Conservation (phyloP, 2,888 invertebrate genomes). For the Agriopis aurantiaria region DNA sequence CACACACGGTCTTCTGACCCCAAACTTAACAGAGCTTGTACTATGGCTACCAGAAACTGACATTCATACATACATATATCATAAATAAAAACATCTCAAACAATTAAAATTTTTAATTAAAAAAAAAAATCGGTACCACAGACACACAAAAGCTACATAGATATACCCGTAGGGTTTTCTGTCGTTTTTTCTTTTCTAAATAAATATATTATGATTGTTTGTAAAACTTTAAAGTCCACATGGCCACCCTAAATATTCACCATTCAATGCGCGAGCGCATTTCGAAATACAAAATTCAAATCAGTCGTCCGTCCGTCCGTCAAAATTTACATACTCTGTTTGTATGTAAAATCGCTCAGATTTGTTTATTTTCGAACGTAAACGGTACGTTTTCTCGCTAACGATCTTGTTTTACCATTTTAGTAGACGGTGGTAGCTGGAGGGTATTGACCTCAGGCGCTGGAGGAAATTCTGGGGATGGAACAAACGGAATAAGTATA, state of each 20-base stretch:
- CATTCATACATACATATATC: no score
- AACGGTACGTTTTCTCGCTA: conserved; percentile 69
- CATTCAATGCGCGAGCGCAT: conserved; percentile 78
- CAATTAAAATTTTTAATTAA: no score
- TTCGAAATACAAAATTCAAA: conserved; percentile 81
- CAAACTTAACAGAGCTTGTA: no score
- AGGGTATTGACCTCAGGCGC: conserved; percentile 28
- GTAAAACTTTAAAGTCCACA: not conserved
- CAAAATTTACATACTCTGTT: conserved; percentile 78
- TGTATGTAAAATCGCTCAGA: conserved; percentile 65
- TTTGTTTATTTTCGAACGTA: conserved; percentile 64
- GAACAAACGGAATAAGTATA: not conserved
- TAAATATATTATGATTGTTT: not conserved
- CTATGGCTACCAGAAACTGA: no score
- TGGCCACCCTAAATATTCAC: conserved; percentile 62
- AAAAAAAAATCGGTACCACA: no score
- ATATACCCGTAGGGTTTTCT: no score
- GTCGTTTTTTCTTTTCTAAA: no score
- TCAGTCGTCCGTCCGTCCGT: conserved; percentile 77
- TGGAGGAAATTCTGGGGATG: not conserved
- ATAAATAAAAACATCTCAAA: no score
- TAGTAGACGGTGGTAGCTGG: conserved; percentile 42
- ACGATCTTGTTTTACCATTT: conserved; percentile 76
- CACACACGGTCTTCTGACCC: no score
- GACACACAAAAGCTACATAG: no score